A percentile compares a stretch with the other conserved stretches of the same genome.
Evolutionary conservation across 2,113 vertebrate species (phyloP).

Genomic region (Poeciliopsis prolifica): DNA sequence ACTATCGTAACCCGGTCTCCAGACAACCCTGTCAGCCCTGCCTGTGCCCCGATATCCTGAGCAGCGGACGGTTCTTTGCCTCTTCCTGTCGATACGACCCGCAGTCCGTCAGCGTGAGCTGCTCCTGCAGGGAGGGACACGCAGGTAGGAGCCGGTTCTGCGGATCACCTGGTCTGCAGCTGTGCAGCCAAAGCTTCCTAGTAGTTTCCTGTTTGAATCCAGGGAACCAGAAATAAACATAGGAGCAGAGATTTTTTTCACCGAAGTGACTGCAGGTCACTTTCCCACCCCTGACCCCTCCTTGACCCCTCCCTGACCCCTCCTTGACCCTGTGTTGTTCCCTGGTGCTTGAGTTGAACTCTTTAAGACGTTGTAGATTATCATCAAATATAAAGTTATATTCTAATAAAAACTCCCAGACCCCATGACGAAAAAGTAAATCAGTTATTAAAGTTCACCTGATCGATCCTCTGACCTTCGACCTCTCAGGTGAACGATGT

Average conservation of each 20-base stretch:
- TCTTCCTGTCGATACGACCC: slow-evolving; percentile 81
- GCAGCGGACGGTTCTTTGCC: slow-evolving; percentile 84
- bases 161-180: not conserved
- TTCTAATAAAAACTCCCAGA: not conserved
- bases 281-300: too few relatives aligned
- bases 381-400: not conserved
- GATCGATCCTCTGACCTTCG: not conserved
- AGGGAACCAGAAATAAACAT: too few relatives aligned
- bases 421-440: not conserved
- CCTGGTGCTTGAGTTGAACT: not conserved
- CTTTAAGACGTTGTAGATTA: not conserved
- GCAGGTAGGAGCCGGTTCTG: slow-evolving; percentile 70
- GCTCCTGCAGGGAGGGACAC: slow-evolving; percentile 82
- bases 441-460: not conserved
- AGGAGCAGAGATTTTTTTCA: too few relatives aligned
- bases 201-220: too few relatives aligned
- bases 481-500: slow-evolving; percentile 81
- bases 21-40: slow-evolving; percentile 83
- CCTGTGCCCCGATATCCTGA: slow-evolving; percentile 81
- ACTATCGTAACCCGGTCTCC: slow-evolving; percentile 80
- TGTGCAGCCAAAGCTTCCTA: not conserved
- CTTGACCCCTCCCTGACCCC: too few relatives aligned
- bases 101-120: slow-evolving; percentile 75
- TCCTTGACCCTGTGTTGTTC: not conserved
- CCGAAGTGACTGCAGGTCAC: too few relatives aligned